Percentiles rank a stretch among this genome's conserved stretches.
Evolutionary conservation across 2,797 vertebrate species (phyloP).

Genomic region (Siniperca obscura): DNA sequence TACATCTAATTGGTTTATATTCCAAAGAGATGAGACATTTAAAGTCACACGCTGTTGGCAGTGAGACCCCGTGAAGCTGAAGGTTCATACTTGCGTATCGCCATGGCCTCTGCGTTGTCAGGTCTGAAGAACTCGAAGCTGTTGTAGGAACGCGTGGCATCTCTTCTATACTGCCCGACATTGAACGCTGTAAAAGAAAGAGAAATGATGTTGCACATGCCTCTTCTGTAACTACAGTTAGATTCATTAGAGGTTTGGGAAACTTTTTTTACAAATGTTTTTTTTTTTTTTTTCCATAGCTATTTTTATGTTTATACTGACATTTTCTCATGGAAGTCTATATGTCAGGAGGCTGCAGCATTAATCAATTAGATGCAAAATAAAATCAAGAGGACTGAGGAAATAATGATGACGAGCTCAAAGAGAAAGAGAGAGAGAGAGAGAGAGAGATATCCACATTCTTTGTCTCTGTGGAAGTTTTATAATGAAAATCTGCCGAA

Average conservation of each 20-base stretch:
- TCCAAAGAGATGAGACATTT: not conserved
- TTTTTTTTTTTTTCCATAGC: too few species aligned
- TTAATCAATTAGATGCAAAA: too few species aligned
- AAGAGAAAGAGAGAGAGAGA: too few species aligned
- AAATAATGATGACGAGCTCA: too few species aligned
- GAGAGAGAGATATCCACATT: too few species aligned
- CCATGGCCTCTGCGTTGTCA: conserved; percentile 91
- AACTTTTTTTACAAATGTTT: not conserved
- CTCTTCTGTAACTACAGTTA: not conserved
- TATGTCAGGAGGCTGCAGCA: too few species aligned
- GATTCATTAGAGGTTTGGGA: not conserved
- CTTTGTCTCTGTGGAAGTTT: too few species aligned
- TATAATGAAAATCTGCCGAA: too few species aligned
- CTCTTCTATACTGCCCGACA: conserved; percentile 92
- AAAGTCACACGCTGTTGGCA: too few species aligned
- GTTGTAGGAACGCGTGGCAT: conserved; percentile 89
- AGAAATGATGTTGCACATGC: not conserved
- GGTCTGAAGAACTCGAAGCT: conserved; percentile 92
- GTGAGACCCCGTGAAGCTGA: not conserved
- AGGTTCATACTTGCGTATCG: conserved; percentile 88
- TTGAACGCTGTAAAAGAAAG: conserved; percentile 87
- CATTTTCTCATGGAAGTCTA: too few species aligned
- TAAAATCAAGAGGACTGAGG: too few species aligned
- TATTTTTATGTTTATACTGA: not conserved
- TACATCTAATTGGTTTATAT: not conserved